A percentile compares a stretch with the other conserved stretches of the same genome.
phyloP scores from a whole-genome alignment of 2,113 vertebrate species.

The Pogona vitticeps region DNA sequence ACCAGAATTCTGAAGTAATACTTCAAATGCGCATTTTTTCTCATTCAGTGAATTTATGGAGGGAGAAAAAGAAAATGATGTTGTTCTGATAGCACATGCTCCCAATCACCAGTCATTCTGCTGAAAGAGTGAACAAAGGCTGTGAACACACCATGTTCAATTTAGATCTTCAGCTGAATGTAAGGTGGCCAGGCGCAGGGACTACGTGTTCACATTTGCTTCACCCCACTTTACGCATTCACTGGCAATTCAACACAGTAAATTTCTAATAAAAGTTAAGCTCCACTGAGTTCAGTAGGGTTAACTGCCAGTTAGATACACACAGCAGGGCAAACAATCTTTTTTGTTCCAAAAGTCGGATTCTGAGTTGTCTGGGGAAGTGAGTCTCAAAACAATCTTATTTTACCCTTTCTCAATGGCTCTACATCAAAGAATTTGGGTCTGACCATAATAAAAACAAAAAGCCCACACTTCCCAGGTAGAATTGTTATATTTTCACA shows the following conservation, averaged over 20 bases:
- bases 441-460: no score
- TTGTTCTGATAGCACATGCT: not conserved
- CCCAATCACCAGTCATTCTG: not conserved
- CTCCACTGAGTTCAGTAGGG: no score
- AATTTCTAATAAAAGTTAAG: not conserved
- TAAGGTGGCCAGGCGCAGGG: not conserved
- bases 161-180: not conserved
- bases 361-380: not conserved
- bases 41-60: not conserved
- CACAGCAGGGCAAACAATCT: no score
- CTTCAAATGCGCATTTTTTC: not conserved
- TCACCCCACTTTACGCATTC: not conserved
- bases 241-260: not conserved
- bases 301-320: no score
- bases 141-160: not conserved
- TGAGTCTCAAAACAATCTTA: no score
- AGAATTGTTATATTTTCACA: no score
- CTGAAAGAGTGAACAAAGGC: not conserved
- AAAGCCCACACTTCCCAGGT: no score
- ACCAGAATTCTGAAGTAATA: slow-evolving; percentile 1
- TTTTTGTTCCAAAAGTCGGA: not conserved
- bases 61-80: not conserved
- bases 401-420: no score
- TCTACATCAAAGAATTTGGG: no score
- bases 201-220: no score